A percentile compares a stretch with the other conserved stretches of the same genome.
These are phyloP conservation scores for Drosophila varians DNA, from an alignment of 1,140 invertebrate genomes.

Conservation along the genomic window DNA sequence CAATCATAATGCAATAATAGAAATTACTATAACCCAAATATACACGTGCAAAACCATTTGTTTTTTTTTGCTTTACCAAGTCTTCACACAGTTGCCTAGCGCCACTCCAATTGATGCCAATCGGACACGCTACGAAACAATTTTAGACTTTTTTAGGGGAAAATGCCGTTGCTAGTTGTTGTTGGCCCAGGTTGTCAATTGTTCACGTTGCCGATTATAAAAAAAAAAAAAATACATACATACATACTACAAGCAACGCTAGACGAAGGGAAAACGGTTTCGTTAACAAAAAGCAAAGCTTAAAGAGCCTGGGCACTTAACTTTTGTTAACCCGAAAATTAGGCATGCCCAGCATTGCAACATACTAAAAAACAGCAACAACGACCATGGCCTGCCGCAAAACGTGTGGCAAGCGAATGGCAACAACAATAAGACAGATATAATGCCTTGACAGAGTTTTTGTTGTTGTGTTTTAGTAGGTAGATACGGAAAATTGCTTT, in stretches of 20 bases:
- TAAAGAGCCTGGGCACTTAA: conserved; percentile 69
- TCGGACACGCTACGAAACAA: conserved; percentile 42
- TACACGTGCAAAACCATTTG: conserved; percentile 7
- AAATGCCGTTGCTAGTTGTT: conserved; percentile 27
- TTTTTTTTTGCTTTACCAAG: conserved; percentile 20
- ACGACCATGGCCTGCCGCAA: conserved; percentile 57
- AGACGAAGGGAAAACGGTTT: conserved; percentile 41
- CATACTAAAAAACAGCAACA: conserved; percentile 52
- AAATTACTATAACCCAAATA: conserved; percentile 9
- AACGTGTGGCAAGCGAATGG: conserved; percentile 71
- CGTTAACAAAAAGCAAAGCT: conserved; percentile 60
- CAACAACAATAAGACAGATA: conserved; percentile 31
- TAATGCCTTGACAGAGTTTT: conserved; percentile 77
- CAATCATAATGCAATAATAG: background rate
- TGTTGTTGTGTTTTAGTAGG: conserved; percentile 6
- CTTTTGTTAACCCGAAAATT: conserved; percentile 79
- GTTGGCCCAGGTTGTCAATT: conserved; percentile 29
- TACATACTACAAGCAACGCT: conserved; percentile 14
- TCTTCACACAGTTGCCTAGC: conserved; percentile 28
- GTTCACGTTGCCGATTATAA: conserved; percentile 29
- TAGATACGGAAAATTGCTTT: conserved; percentile 74
- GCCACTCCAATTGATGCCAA: conserved; percentile 46
- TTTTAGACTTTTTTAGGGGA: conserved; percentile 5
- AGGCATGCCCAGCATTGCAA: conserved; percentile 79
- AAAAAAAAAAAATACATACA: conserved; percentile 10